A percentile compares a stretch with the other conserved stretches of the same genome.
These are phyloP conservation scores for Ophion costatus DNA, from an alignment of 2,888 invertebrate genomes.

Conservation along the genomic window DNA sequence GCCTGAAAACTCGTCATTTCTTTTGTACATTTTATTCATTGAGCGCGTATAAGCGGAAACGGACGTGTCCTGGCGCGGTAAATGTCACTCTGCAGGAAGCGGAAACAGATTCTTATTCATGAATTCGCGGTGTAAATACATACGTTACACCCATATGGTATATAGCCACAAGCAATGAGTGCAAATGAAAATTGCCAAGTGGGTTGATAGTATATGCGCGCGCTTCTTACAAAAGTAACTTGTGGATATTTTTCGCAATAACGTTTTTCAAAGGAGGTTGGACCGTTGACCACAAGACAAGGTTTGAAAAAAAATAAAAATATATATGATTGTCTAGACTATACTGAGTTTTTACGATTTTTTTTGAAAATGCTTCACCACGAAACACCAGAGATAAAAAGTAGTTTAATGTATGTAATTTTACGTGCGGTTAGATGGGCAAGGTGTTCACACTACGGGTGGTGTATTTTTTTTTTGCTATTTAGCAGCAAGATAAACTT, in stretches of 20 bases:
- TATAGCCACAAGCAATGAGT: constrained; percentile 28
- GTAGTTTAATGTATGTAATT: too few relatives aligned
- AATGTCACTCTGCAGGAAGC: constrained; percentile 72
- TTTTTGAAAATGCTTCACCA: too few relatives aligned
- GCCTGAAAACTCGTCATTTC: constrained; percentile 67
- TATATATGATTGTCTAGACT: too few relatives aligned
- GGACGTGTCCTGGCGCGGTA: constrained; percentile 68
- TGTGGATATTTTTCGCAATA: neutral
- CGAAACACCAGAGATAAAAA: too few relatives aligned
- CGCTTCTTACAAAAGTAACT: neutral
- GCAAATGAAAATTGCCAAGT: constrained; percentile 57
- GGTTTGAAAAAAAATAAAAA: too few relatives aligned
- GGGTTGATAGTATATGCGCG: constrained; percentile 11
- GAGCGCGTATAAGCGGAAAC: constrained; percentile 71
- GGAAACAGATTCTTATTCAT: constrained; percentile 71
- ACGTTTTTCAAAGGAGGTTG: too few relatives aligned
- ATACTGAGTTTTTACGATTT: too few relatives aligned
- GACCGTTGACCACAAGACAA: too few relatives aligned
- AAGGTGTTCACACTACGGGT: too few relatives aligned
- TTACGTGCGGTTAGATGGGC: too few relatives aligned
- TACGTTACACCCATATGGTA: constrained; percentile 28
- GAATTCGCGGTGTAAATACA: constrained; percentile 67
- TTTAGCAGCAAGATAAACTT: too few relatives aligned
- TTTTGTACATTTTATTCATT: constrained; percentile 65
- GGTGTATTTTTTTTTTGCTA: too few relatives aligned